These are phyloP conservation scores for Telmatherina bonti DNA, from an alignment of 2,797 vertebrate genomes.

Conservation along the genomic window DNA sequence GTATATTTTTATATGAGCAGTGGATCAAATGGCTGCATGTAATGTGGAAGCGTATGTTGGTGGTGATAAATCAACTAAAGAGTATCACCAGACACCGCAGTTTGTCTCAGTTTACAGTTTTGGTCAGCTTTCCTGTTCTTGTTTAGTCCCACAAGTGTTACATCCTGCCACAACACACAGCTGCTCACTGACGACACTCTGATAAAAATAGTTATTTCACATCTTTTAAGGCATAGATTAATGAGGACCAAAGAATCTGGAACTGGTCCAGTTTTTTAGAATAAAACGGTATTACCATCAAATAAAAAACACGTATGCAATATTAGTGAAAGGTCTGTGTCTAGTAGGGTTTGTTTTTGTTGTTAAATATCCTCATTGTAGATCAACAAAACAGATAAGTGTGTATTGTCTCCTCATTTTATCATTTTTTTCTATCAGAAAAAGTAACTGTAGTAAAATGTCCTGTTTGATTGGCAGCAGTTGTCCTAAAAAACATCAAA, in stretches of 20 bases:
- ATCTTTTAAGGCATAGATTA: not conserved
- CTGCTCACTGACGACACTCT: not conserved
- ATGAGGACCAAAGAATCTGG: not conserved
- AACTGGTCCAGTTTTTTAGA: not conserved
- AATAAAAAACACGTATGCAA: not conserved
- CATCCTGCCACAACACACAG: slow-evolving; percentile 7
- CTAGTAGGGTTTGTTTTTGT: not conserved
- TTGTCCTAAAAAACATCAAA: not conserved
- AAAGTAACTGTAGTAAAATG: not conserved
- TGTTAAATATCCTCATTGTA: not conserved
- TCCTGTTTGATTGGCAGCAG: not conserved
- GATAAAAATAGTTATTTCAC: not conserved
- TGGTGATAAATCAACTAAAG: not conserved
- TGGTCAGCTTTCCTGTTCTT: not conserved
- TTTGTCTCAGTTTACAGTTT: not conserved
- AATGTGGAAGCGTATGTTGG: slow-evolving; percentile 1
- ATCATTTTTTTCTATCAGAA: not conserved
- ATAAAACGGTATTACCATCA: not conserved
- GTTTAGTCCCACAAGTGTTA: not conserved
- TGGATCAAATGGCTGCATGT: not conserved
- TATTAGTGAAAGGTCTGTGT: not conserved
- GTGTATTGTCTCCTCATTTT: not conserved
- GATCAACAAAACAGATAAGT: not conserved
- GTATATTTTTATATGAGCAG: not conserved
- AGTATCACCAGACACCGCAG: not conserved